phyloP scores from a whole-genome alignment of 2,888 invertebrate species.

The Eilema sororculum region DNA sequence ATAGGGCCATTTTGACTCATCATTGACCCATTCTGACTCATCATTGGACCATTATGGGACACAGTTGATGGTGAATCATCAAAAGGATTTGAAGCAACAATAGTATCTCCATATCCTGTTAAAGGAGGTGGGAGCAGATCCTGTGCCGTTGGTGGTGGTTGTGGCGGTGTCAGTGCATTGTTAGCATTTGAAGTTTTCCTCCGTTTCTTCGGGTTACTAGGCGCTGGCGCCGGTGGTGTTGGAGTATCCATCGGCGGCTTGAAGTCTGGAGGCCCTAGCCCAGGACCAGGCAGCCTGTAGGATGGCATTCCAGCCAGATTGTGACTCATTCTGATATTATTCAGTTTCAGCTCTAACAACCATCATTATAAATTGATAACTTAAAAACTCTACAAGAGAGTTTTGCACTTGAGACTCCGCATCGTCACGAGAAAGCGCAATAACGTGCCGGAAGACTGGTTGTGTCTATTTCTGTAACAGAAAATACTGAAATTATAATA shows the following conservation, averaged over 20 bases:
- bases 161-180: constrained; percentile 87
- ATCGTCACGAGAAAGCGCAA: constrained; percentile 78
- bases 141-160: constrained; percentile 91
- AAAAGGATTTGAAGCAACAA: constrained; percentile 97
- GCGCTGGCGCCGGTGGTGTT: constrained; percentile 91
- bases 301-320: constrained; percentile 93
- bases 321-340: constrained; percentile 90
- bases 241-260: constrained; percentile 91
- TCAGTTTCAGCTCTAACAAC: constrained; percentile 73
- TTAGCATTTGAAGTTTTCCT: constrained; percentile 93
- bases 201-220: constrained; percentile 95
- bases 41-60: constrained; percentile 88
- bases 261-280: constrained; percentile 90
- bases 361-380: constrained; percentile 68
- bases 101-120: constrained; percentile 96
- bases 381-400: constrained; percentile 64
- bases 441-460: constrained; percentile 78
- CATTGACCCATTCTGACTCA: constrained; percentile 89
- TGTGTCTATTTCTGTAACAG: constrained; percentile 84
- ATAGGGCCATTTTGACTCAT: constrained; percentile 90
- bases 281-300: constrained; percentile 92
- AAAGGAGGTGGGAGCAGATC: constrained; percentile 95
- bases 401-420: constrained; percentile 75
- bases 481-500: constrained; percentile 52
- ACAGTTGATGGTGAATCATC: constrained; percentile 94